Base-by-base conservation (phyloP, 2,888 invertebrate genomes). In the Agriopis aurantiaria region DNA sequence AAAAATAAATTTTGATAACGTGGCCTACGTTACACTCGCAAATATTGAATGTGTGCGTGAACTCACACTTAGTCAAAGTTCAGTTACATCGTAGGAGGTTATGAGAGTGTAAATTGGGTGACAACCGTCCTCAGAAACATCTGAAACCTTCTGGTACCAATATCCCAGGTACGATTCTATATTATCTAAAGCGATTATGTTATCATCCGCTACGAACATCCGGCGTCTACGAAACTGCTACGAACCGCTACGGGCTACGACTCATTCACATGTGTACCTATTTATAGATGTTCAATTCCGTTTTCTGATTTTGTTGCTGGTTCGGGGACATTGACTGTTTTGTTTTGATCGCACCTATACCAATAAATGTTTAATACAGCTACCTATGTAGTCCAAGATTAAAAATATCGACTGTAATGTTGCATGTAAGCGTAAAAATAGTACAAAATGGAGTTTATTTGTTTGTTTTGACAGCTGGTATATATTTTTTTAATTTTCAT, bases 21-120 rank as follows among this genome's bases (percentile, higher is more conserved):
- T 59, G 49, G 17, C 17, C 45, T 58, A 33, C 66, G n/a, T 60
- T 40, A 56, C 40, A 17, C 41, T 11, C 57, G 58, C 46, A n/a
- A 52, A 59, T 60, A 68, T 41, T 57, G 52, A 10, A 23, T 55
- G 63, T 59, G 63, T 69, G 68, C 51, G 69, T 56, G 11, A 17
- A 51, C 66, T 61, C 72, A 72, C 69, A 69, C 72, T 59, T 10
- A 69, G 14, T 56, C 46, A 53, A 64, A 73, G 75, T 75, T 71
- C 82, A 82, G 81, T 83, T 79, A 79, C 76, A 76, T 78, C 76
- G 80, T 10, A 48, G 85, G 84, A 82, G 84, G 86, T 87, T 89
- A 88, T 85, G 83, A 84, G 83, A 84, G 83, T 81, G 81, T 80
- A 82, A 80, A 88, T 87, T 82, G 85, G 84, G 89, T 90, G 89